Base-by-base conservation (phyloP, 1,140 invertebrate species). In the Zaprionus kolodkinae region DNA sequence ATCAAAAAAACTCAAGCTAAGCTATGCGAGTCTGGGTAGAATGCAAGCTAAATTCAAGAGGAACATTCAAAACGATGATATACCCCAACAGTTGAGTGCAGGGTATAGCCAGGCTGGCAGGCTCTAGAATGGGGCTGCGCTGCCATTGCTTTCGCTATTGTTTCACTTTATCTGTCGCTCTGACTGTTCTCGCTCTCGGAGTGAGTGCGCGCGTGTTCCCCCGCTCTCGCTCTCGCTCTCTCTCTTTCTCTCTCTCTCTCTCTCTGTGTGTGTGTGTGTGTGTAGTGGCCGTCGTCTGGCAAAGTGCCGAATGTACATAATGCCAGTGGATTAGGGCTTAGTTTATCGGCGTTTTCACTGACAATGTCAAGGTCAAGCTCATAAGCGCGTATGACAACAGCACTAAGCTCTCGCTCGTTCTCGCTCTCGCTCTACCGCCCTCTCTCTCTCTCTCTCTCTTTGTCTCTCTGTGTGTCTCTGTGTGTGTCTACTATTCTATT, bases 301-400 rank as follows among this genome's bases (percentile, higher is more conserved):
- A 78, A 79, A 79, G 78, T 79, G 74, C 60, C 78, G 76, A 87
- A 87, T 87, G 84, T 88, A 88, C 84, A 88, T 88, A 88, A 88
- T 83, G 85, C 84, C 78, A 88, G 74, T 88, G 84, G 84, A 88
- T 88, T 88, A 88, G 74, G 77, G 74, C 84, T 83, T 88, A 88
- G 84, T 88, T 88, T 88, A 88, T 88, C 84, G 83, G 84, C 79
- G 78, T 76, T 84, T 83, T 69, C 79, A 88, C 70, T 83, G 84
- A 73, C 84, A 87, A 87, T 83, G 84, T 84, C 84, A 88, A 88
- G 84, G 84, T 88, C 84, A 88, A 88, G 84, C 84, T 80, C 84
- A 88, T 88, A 88, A 88, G 77, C 84, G 82, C 82, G 68, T 81
- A 76, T 86, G 82, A 86, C 82, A 86, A 86, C 82, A 86, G 71